Evolutionary conservation across 2,797 vertebrate species (phyloP).

Genomic region (Falco novaeseelandiae): DNA sequence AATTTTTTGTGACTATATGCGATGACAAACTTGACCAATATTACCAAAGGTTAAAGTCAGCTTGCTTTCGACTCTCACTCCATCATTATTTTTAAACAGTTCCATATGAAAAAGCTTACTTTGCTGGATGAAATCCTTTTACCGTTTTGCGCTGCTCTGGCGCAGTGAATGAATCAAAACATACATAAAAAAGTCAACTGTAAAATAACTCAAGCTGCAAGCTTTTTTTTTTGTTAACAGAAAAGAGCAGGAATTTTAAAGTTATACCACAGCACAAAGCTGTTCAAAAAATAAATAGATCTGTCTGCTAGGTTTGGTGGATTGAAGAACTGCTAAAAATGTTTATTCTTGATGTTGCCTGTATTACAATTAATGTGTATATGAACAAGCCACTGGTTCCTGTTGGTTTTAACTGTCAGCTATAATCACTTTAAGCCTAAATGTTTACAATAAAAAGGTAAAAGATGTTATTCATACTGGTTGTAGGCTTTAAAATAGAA

Average conservation of each 20-base stretch:
- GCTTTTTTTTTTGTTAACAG: not conserved
- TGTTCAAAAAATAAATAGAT: not conserved
- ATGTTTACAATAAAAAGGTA: constrained; percentile 70
- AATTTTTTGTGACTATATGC: not conserved
- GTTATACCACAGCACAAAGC: not conserved
- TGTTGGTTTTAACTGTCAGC: constrained; percentile 65
- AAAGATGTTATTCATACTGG: constrained; percentile 63
- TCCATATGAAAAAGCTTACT: constrained; percentile 65
- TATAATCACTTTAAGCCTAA: constrained; percentile 65
- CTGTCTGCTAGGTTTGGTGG: not conserved
- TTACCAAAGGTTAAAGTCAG: constrained; percentile 34
- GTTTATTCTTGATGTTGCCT: constrained; percentile 56
- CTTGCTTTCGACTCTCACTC: constrained; percentile 37
- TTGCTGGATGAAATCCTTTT: constrained; percentile 31
- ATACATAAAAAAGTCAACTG: constrained; percentile 20
- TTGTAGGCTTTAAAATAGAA: not conserved
- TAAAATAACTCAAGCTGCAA: constrained; percentile 19
- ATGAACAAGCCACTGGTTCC: constrained; percentile 52
- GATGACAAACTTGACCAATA: constrained; percentile 24
- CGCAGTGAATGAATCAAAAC: constrained; percentile 51
- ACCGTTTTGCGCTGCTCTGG: constrained; percentile 4
- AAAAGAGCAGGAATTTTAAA: not conserved
- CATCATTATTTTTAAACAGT: constrained; percentile 58
- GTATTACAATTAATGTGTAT: constrained; percentile 44
- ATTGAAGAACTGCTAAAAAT: constrained; percentile 17